A percentile compares a stretch with the other conserved stretches of the same genome.
phyloP scores from a whole-genome alignment of 1,140 invertebrate genomes.

The Drosophila baimaii region DNA sequence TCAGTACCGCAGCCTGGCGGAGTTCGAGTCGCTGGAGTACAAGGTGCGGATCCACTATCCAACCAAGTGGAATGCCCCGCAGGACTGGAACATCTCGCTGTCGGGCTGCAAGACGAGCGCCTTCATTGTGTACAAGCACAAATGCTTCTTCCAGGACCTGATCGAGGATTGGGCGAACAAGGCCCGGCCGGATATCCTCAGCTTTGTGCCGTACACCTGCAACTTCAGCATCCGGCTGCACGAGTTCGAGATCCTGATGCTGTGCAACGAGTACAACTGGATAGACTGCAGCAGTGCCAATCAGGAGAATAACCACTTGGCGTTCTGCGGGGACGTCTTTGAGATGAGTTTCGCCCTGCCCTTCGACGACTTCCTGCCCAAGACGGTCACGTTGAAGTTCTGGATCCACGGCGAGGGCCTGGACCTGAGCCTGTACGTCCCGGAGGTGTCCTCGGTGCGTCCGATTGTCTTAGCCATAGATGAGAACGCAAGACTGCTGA shows the following conservation, averaged over 20 bases:
- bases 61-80: constrained; percentile 96
- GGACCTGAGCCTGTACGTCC: constrained; percentile 94
- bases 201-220: constrained; percentile 99
- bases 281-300: constrained; percentile 98
- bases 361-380: constrained; percentile 95
- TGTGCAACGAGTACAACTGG: constrained; percentile 99
- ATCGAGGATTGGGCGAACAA: constrained; percentile 98
- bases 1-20: constrained; percentile 94
- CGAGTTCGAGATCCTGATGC: constrained; percentile 97
- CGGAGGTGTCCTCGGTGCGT: constrained; percentile 95
- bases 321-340: constrained; percentile 96
- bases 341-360: constrained; percentile 96
- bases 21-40: constrained; percentile 98
- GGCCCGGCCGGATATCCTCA: constrained; percentile 94
- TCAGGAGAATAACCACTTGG: constrained; percentile 97
- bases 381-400: constrained; percentile 93
- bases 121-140: constrained; percentile 96
- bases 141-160: constrained; percentile 97
- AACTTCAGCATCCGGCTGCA: constrained; percentile 95
- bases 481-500: constrained; percentile 93
- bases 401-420: constrained; percentile 97
- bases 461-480: constrained; percentile 93
- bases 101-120: constrained; percentile 97
- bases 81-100: constrained; percentile 95
- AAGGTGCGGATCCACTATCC: constrained; percentile 92